Evolutionary conservation across 2,888 invertebrate species (phyloP).

Genomic region (Ophion slaviceki): DNA sequence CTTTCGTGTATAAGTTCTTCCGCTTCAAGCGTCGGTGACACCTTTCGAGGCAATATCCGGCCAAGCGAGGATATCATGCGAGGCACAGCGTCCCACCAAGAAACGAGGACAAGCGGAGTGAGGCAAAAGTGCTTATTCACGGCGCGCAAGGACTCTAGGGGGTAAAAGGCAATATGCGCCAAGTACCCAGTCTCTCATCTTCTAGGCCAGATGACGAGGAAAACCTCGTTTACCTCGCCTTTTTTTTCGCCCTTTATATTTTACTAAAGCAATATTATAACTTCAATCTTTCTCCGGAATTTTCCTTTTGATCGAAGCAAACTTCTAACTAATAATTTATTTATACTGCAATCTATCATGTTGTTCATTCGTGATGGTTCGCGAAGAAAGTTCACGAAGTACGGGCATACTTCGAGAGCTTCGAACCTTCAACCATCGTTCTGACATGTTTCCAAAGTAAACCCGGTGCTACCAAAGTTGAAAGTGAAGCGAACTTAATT

Average conservation of each 20-base stretch:
- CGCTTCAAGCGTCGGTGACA: conserved; percentile 51
- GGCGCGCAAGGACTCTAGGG: conserved; percentile 46
- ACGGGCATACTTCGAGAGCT: too few relatives aligned
- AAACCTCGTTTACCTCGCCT: conserved; percentile 58
- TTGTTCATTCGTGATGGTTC: neutral
- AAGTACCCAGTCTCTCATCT: conserved; percentile 64
- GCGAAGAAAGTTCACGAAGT: too few relatives aligned
- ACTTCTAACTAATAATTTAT: neutral
- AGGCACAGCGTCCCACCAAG: conserved; percentile 30
- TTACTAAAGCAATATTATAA: conserved; percentile 45
- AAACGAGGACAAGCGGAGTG: conserved; percentile 39
- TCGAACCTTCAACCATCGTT: neutral
- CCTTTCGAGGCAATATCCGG: conserved; percentile 64
- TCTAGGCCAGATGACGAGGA: conserved; percentile 49
- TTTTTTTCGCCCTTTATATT: conserved; percentile 49
- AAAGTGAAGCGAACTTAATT: too few relatives aligned
- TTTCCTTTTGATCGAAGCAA: conserved; percentile 32
- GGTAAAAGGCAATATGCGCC: conserved; percentile 68
- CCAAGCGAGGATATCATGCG: conserved; percentile 57
- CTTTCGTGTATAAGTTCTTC: conserved; percentile 41
- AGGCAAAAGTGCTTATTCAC: conserved; percentile 61
- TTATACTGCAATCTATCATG: neutral
- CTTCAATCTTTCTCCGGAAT: conserved; percentile 30
- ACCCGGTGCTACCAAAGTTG: too few relatives aligned
- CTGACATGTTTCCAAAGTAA: neutral